These are phyloP conservation scores for Lordiphosa collinella DNA, from an alignment of 1,140 invertebrate species.

Conservation along the genomic window DNA sequence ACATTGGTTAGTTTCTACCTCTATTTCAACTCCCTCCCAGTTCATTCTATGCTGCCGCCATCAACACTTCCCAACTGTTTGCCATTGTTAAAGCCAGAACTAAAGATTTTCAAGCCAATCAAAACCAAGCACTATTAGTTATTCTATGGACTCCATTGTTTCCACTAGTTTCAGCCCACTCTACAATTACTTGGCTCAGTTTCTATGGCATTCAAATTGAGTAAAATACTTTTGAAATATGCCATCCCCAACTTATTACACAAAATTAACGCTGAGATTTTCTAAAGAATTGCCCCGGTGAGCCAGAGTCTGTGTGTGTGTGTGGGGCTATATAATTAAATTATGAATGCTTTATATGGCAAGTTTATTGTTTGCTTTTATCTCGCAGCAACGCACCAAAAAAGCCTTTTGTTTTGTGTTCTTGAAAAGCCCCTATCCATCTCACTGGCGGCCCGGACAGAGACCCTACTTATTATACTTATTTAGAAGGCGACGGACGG, in stretches of 20 bases:
- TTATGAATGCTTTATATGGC: conserved; percentile 75
- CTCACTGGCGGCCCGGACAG: background rate
- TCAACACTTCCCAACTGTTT: too few relatives aligned
- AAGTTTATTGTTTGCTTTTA: conserved; percentile 66
- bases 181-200: conserved; percentile 9
- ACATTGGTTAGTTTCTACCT: too few relatives aligned
- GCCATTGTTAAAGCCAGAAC: too few relatives aligned
- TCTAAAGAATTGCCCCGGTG: conserved; percentile 57
- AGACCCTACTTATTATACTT: conserved; percentile 10
- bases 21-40: too few relatives aligned
- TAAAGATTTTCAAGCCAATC: conserved; percentile 9
- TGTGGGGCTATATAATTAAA: conserved; percentile 69
- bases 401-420: conserved; percentile 56
- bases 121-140: conserved; percentile 20
- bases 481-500: conserved; percentile 19
- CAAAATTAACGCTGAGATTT: conserved; percentile 61
- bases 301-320: conserved; percentile 11
- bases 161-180: conserved; percentile 1
- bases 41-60: too few relatives aligned
- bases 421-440: conserved; percentile 39
- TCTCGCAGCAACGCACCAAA: conserved; percentile 40
- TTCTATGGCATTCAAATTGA: conserved; percentile 12
- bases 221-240: conserved; percentile 11
- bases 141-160: background rate
- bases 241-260: conserved; percentile 59